phyloP scores from a whole-genome alignment of 2,113 vertebrate species.

The Amia ocellicauda region DNA sequence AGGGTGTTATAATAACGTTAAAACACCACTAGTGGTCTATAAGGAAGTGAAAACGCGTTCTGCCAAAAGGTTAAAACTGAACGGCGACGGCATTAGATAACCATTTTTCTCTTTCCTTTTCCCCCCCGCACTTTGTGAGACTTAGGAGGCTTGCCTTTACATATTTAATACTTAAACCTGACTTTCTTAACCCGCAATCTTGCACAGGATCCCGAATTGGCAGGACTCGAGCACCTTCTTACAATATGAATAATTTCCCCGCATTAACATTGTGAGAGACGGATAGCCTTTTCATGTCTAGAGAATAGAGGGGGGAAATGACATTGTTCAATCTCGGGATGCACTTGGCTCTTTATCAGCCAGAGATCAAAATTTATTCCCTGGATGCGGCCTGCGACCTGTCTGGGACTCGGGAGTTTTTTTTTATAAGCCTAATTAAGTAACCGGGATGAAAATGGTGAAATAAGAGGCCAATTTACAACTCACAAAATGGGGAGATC shows the following conservation, averaged over 20 bases:
- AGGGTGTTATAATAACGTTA: too few species aligned
- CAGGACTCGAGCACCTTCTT: conserved; percentile 63
- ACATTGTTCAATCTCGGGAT: conserved; percentile 58
- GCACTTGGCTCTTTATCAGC: conserved; percentile 61
- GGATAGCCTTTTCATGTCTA: conserved; percentile 74
- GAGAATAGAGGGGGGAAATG: conserved; percentile 49
- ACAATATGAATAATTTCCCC: conserved; percentile 77
- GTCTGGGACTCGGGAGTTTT: conserved; percentile 54
- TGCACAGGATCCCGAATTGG: conserved; percentile 64
- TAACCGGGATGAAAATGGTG: conserved; percentile 71
- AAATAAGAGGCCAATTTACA: conserved; percentile 77
- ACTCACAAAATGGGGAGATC: conserved; percentile 66
- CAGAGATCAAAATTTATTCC: conserved; percentile 60
- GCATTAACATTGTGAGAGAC: conserved; percentile 72
- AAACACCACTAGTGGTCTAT: too few species aligned
- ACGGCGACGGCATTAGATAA: conserved; percentile 36
- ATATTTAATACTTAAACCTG: conserved; percentile 69
- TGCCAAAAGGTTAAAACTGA: conserved; percentile 41
- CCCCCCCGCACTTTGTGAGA: conserved; percentile 45
- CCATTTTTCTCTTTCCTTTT: conserved; percentile 3
- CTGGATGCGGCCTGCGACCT: conserved; percentile 58
- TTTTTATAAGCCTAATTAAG: conserved; percentile 69
- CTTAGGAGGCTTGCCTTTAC: conserved; percentile 48
- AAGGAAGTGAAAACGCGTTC: conserved; percentile 29
- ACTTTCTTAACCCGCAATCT: conserved; percentile 58